Percentiles rank a stretch among this genome's conserved stretches.
Conservation (phyloP, 2,797 vertebrate species). For the Xenopus petersii region DNA sequence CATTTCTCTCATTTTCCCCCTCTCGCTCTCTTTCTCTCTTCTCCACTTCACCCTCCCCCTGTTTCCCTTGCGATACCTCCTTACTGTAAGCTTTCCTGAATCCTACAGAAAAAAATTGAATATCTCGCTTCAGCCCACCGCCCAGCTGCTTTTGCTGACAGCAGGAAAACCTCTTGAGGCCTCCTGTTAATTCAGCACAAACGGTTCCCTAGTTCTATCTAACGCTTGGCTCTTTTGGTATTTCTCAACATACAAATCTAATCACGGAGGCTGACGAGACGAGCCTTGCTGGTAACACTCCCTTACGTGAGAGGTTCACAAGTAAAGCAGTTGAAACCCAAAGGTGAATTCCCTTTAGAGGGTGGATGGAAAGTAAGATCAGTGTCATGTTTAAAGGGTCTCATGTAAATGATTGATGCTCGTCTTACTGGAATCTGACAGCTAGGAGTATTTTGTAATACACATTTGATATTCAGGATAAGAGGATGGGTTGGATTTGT, state of each 20-base stretch:
- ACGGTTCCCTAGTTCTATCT: constrained; percentile 21
- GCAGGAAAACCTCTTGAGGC: constrained; percentile 34
- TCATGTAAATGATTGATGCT: constrained; percentile 8
- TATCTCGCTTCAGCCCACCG: constrained; percentile 22
- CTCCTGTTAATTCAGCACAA: constrained; percentile 44
- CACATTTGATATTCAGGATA: neutral
- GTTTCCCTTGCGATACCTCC: neutral
- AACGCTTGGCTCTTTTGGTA: constrained; percentile 16
- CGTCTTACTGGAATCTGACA: constrained; percentile 3
- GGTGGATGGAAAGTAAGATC: neutral
- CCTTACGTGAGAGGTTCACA: neutral
- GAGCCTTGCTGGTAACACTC: no score
- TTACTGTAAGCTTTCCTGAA: constrained; percentile 20
- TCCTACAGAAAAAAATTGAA: constrained; percentile 15
- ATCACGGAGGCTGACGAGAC: neutral
- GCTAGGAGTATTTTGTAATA: neutral
- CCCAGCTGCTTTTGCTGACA: constrained; percentile 44
- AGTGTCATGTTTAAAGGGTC: neutral
- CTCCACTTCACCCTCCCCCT: neutral
- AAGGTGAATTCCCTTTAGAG: neutral
- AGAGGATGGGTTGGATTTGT: neutral
- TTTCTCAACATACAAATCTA: constrained; percentile 12
- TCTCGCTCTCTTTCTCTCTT: constrained; percentile 1
- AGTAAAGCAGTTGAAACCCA: neutral
- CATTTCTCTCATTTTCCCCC: constrained; percentile 24